Conservation (phyloP, 2,113 vertebrate species). For the Petrocephalus microphthalmus region DNA sequence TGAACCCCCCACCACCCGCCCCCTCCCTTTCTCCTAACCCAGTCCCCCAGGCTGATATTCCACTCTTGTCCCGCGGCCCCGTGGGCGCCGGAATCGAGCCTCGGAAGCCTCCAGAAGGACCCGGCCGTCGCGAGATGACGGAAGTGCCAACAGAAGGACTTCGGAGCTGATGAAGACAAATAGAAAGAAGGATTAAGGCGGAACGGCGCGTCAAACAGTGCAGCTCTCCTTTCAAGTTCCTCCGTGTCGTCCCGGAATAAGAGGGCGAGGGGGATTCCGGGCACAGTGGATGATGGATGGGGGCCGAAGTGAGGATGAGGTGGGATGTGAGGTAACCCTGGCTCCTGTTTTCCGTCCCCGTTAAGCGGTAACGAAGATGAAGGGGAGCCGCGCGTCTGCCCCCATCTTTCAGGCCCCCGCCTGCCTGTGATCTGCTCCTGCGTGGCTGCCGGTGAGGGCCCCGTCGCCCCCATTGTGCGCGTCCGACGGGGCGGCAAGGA, state of each 20-base stretch:
- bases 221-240: constrained; percentile 28
- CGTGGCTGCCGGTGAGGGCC: not conserved
- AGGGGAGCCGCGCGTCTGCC: constrained; percentile 29
- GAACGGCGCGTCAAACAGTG: constrained; percentile 27
- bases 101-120: not conserved
- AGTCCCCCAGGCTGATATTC: constrained; percentile 23
- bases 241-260: constrained; percentile 31
- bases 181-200: constrained; percentile 7
- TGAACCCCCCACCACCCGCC: not conserved
- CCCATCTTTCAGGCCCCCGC: not conserved
- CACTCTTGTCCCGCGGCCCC: constrained; percentile 21
- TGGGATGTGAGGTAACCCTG: constrained; percentile 51
- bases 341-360: constrained; percentile 43
- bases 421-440: not conserved
- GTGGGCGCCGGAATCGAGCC: not conserved
- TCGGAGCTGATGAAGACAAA: constrained; percentile 3
- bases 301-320: constrained; percentile 49
- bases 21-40: not conserved
- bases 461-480: not conserved
- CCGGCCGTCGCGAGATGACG: not conserved
- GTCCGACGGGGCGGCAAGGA: not conserved
- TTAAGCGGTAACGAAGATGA: constrained; percentile 60
- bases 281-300: constrained; percentile 59
- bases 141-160: not conserved
- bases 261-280: constrained; percentile 47